Conservation (phyloP, 2,888 invertebrate genomes). For the Andrena trimmerana region DNA sequence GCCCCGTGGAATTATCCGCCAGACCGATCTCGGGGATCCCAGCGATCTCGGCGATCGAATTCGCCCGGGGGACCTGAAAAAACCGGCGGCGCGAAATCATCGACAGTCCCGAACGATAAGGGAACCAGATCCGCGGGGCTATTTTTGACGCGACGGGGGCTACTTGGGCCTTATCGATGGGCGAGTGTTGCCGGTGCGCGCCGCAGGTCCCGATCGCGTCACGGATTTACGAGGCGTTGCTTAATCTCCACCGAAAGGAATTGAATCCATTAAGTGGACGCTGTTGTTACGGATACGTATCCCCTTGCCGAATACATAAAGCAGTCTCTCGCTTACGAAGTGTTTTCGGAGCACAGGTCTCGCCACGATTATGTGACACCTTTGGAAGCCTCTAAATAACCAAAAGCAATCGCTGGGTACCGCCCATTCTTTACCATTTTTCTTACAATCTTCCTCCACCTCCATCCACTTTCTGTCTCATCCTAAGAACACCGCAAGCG, state of each 20-base stretch:
- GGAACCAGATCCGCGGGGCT: slow-evolving; percentile 36
- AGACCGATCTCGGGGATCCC: slow-evolving; percentile 22
- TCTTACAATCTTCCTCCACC: too few species aligned
- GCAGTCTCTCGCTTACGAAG: not conserved
- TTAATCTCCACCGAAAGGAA: slow-evolving; percentile 21
- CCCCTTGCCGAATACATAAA: not conserved
- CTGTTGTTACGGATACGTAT: not conserved
- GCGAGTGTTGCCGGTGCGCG: slow-evolving; percentile 26
- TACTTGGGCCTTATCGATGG: slow-evolving; percentile 26
- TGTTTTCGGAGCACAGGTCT: too few species aligned
- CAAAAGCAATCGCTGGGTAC: too few species aligned
- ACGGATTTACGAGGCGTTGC: slow-evolving; percentile 14
- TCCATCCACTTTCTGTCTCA: not conserved
- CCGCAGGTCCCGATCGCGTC: not conserved
- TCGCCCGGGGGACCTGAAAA: slow-evolving; percentile 2
- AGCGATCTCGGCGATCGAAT: slow-evolving; percentile 32
- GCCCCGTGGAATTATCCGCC: slow-evolving; percentile 15
- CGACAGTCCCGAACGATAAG: slow-evolving; percentile 31
- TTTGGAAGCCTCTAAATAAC: too few species aligned
- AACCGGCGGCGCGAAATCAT: slow-evolving; percentile 1
- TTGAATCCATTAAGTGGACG: slow-evolving; percentile 23
- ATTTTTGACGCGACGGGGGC: slow-evolving; percentile 1
- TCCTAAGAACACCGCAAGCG: not conserved
- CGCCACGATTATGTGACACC: too few species aligned
- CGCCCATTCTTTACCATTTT: too few species aligned